Evolutionary conservation across 1,140 invertebrate genomes (phyloP).

Genomic region (Drosophila repletoides): DNA sequence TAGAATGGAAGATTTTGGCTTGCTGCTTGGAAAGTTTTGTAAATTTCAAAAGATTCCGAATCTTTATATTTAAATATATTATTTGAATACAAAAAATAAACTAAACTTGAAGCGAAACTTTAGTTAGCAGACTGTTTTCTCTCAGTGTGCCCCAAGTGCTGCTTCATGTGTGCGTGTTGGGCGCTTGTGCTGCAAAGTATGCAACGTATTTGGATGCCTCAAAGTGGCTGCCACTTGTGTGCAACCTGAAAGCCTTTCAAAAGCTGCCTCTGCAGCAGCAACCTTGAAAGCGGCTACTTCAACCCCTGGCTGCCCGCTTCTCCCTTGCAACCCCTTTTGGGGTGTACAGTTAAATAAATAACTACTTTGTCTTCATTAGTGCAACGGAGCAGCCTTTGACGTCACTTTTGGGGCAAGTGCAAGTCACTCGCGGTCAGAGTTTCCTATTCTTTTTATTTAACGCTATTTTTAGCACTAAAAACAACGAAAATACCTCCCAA

Average conservation of each 20-base stretch:
- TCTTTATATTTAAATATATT: too few relatives aligned
- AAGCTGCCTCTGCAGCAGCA: slow-evolving; percentile 1
- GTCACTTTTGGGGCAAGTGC: slow-evolving; percentile 57
- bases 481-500: background rate
- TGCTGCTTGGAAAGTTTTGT: too few relatives aligned
- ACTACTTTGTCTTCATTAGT: slow-evolving; percentile 66
- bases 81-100: too few relatives aligned
- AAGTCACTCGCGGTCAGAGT: slow-evolving; percentile 20
- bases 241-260: slow-evolving; percentile 17
- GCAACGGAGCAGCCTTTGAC: slow-evolving; percentile 43
- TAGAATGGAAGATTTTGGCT: too few relatives aligned
- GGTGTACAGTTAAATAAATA: slow-evolving; percentile 32
- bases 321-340: background rate
- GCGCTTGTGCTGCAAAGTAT: slow-evolving; percentile 42
- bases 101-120: too few relatives aligned
- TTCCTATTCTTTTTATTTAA: background rate
- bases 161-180: background rate
- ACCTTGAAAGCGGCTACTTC: slow-evolving; percentile 10
- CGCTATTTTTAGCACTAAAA: slow-evolving; percentile 33
- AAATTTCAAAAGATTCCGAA: too few relatives aligned
- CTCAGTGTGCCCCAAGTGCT: too few relatives aligned
- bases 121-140: too few relatives aligned
- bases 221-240: slow-evolving; percentile 36
- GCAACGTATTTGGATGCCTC: slow-evolving; percentile 43
- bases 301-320: background rate